Percentiles rank a stretch among this genome's conserved stretches.
Conservation (phyloP, 2,797 vertebrate genomes). For the Tarsius wallacei region DNA sequence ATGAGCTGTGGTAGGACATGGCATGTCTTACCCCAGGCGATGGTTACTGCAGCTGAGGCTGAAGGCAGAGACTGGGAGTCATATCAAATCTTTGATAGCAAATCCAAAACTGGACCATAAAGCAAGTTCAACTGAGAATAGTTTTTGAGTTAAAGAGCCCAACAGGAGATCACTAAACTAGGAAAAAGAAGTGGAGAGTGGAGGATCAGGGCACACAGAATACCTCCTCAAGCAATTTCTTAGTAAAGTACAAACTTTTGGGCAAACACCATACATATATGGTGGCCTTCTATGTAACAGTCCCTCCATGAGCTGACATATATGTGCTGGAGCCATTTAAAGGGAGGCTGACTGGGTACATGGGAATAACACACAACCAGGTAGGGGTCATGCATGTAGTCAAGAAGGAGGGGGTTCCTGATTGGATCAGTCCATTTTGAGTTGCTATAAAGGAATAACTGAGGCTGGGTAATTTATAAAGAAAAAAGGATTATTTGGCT, state of each 20-base stretch:
- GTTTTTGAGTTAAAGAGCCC: neutral
- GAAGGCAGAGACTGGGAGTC: neutral
- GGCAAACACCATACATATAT: neutral
- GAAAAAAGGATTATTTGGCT: too few relatives aligned
- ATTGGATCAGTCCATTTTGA: too few relatives aligned
- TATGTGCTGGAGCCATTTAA: neutral
- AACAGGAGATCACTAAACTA: neutral
- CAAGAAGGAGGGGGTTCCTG: neutral
- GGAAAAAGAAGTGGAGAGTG: neutral
- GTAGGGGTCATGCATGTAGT: too few relatives aligned
- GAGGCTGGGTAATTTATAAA: too few relatives aligned
- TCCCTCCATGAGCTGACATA: neutral
- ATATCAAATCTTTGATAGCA: neutral
- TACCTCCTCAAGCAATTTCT: neutral
- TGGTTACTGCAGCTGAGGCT: neutral
- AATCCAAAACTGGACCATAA: slow-evolving; percentile 33
- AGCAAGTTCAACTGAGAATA: slow-evolving; percentile 14
- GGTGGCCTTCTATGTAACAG: neutral
- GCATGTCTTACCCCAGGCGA: neutral
- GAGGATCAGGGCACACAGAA: neutral
- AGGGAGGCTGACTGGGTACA: neutral
- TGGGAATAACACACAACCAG: neutral
- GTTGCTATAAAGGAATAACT: too few relatives aligned
- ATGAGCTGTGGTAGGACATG: neutral
- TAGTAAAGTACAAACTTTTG: neutral